Base-by-base conservation (phyloP, 64 coral and sea anemone species). In the Pocillopora damicornis region DNA sequence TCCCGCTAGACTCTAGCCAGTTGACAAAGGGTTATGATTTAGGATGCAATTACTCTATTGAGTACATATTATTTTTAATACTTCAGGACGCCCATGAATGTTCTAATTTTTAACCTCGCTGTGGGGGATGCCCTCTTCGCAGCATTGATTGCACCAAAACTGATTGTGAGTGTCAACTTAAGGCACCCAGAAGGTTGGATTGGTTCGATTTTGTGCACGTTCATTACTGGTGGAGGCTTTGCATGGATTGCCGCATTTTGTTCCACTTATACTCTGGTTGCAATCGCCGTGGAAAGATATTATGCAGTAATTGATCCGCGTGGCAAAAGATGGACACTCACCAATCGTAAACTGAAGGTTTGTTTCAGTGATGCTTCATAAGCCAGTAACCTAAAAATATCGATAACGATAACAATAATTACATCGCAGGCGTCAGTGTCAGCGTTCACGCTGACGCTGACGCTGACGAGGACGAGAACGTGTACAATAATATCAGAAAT, bases 291-390 rank as follows among this genome's bases (percentile, higher is more conserved):
- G 42, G 42, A 51, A 51, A 51, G 72, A 36, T 74, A 74, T 23
- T 25, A 74, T 74, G 35, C n/a, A 35, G 72, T 74, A 35, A 74
- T 74, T 11, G 20, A 74, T 25, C 72, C 72, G 35, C 72, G 35
- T 74, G 72, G 72, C n/a, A 35, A 74, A 22, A 74, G 72, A 74
- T 74, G 72, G 72, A 74, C n/a, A 74, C 72, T 74, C 35, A 74
- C 17, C 72, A 74, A 74, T 30, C 72, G 72, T 74, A 74, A 74
- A 30, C 30, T 30, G 30, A 30, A 74, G 72, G 72, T 74, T 74
- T 74, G 72, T 74, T 30, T 30, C 42, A 51, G 4, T 25, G 72
- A 35, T 74, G 13, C 30, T 30, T 30, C 30, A 30, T 30, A 30
- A 30, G 30, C 30, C 30, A 30, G 30, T 30, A 30, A 30, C 30